Evolutionary conservation across 2,113 vertebrate species (phyloP).

Genomic region (Fukomys damarensis): DNA sequence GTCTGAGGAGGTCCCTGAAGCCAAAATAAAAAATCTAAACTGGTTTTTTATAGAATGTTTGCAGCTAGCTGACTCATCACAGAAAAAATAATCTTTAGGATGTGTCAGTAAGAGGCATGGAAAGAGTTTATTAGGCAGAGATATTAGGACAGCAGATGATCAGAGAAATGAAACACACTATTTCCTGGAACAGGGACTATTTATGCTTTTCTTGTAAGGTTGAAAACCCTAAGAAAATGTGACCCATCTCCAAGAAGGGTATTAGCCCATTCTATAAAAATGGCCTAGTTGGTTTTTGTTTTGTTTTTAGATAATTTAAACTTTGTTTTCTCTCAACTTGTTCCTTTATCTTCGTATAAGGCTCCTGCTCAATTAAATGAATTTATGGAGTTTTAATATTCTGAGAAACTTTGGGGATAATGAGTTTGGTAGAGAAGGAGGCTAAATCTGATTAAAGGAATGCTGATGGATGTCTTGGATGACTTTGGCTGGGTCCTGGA

Average conservation of each 20-base stretch:
- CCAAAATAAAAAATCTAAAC: neutral
- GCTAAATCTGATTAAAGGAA: neutral
- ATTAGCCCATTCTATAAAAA: neutral
- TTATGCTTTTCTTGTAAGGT: neutral
- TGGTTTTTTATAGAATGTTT: neutral
- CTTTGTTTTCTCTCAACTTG: neutral
- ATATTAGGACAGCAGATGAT: neutral
- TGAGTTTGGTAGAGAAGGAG: neutral
- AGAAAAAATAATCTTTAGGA: neutral
- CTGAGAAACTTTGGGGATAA: neutral
- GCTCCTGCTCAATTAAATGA: neutral
- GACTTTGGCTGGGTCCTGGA: neutral
- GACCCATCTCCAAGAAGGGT: neutral
- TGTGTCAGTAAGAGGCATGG: neutral
- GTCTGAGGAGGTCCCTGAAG: neutral
- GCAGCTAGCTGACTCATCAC: neutral
- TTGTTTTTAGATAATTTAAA: neutral
- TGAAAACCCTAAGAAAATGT: neutral
- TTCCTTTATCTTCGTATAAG: neutral
- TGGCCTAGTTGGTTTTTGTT: neutral
- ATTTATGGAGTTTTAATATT: neutral
- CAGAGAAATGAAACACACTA: neutral
- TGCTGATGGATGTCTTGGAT: neutral
- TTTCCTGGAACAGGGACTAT: neutral
- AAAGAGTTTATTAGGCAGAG: neutral